phyloP scores from a whole-genome alignment of 2,113 vertebrate genomes.

The Saimiri boliviensis region DNA sequence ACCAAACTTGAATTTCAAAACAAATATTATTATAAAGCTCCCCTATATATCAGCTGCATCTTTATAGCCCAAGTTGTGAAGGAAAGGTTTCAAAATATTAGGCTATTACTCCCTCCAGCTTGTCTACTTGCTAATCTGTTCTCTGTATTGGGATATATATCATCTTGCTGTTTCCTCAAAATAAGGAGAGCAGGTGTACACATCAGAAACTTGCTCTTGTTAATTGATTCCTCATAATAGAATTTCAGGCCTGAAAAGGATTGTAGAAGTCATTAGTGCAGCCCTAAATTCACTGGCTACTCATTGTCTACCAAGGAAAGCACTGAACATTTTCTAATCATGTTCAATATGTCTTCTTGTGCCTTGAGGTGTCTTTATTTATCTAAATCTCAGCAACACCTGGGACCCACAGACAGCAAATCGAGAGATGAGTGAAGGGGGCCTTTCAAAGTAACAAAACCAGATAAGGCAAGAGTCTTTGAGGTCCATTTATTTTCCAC shows the following conservation, averaged over 20 bases:
- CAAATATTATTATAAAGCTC: not conserved
- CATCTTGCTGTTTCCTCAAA: not conserved
- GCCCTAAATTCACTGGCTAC: not conserved
- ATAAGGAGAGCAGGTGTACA: conserved; percentile 26
- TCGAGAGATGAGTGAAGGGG: not conserved
- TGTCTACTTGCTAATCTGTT: not conserved
- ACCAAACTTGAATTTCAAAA: conserved; percentile 45
- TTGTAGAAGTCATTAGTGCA: not conserved
- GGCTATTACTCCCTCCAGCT: not conserved
- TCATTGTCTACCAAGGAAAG: not conserved
- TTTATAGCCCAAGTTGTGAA: not conserved
- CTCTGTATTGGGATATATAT: not conserved
- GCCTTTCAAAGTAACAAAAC: not conserved
- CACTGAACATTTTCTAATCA: conserved; percentile 11
- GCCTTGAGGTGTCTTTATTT: conserved; percentile 7
- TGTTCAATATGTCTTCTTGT: not conserved
- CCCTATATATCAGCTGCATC: not conserved
- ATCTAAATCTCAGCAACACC: conserved; percentile 13
- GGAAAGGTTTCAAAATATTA: not conserved
- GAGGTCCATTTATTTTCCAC: not conserved
- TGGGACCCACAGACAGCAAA: not conserved
- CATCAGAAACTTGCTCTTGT: not conserved
- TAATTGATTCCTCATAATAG: conserved; percentile 44
- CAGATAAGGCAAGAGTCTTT: not conserved
- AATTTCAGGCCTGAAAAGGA: not conserved